Base-by-base conservation (phyloP, 1,140 invertebrate species). In the Neodiprion lecontei region DNA sequence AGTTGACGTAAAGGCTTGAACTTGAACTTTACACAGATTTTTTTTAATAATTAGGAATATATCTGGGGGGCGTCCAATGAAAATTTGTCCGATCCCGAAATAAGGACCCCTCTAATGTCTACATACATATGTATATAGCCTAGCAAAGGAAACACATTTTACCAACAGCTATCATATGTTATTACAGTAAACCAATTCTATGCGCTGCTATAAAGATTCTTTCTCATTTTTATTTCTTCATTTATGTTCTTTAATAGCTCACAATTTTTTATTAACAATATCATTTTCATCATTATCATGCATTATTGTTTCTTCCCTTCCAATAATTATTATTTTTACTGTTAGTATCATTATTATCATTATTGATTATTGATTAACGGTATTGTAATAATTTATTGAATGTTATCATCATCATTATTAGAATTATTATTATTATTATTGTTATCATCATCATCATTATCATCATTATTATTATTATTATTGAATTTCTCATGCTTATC, bases 181-280 rank as follows among this genome's bases (percentile, higher is more conserved):
- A 40, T 40, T 40, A 40, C 28, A 61, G 11, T 14, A 61, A 61
- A 61, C 53, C 53, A 61, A 61, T 79, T 78, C 83, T 86, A 85
- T 82, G 82, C 84, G 80, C 79, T 82, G 79, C 84, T 85, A 86
- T 78, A 79, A 82, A 82, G 70, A 74, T 82, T 83, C 77, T 76
- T 65, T 80, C 79, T 69, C 76, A 50, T 72, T 78, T 23, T 72
- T 74, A 76, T 81, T 69, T n/a, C 78, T 77, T 75, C 65, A 75
- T 76, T 67, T 76, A 70, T 73, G 66, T 67, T 65, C 76, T 69
- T 53, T 75, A 50, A 23, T 72, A 40, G 61, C 28, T 66, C 65
- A 71, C 70, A 48, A 40, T 68, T 75, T 50, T 72, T 67, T 14
- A 70, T 70, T 2, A 28, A 23, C 7, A 48, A 48, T 47, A 10